Evolutionary conservation across 2,113 vertebrate species (phyloP).

Genomic region (Vidua chalybeata): DNA sequence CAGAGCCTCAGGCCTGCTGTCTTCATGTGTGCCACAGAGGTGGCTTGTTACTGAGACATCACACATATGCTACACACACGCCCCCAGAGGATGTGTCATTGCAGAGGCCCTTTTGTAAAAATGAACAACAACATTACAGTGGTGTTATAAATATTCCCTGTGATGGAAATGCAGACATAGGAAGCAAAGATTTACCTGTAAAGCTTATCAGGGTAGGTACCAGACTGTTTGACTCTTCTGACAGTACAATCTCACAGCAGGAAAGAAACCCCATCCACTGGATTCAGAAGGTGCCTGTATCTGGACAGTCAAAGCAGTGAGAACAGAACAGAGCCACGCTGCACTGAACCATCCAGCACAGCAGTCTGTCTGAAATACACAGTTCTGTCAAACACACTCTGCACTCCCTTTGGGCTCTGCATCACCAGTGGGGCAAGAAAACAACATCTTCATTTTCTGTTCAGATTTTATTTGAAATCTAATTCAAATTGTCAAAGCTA

Average conservation of each 20-base stretch:
- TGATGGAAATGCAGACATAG: neutral
- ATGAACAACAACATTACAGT: accelerated
- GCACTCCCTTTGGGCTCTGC: constrained; percentile 20
- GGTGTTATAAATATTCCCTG: neutral
- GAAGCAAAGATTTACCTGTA: neutral
- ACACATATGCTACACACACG: neutral
- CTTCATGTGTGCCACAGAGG: neutral
- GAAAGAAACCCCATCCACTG: neutral
- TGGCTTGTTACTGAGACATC: neutral
- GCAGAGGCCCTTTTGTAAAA: neutral
- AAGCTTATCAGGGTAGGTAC: neutral
- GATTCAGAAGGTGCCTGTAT: constrained; percentile 23
- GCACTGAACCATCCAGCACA: constrained; percentile 14
- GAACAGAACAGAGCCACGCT: neutral
- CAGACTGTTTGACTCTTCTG: neutral
- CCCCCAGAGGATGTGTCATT: neutral
- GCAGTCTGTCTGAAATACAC: constrained; percentile 54
- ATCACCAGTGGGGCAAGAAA: constrained; percentile 71
- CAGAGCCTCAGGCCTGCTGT: neutral
- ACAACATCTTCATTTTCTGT: constrained; percentile 77
- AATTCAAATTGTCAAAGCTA: constrained; percentile 85
- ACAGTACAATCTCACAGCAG: neutral
- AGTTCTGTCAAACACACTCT: constrained; percentile 55
- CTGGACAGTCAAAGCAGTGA: neutral
- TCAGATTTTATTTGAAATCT: constrained; percentile 89